phyloP scores from a whole-genome alignment of 2,113 vertebrate genomes.

The Eretmochelys imbricata region DNA sequence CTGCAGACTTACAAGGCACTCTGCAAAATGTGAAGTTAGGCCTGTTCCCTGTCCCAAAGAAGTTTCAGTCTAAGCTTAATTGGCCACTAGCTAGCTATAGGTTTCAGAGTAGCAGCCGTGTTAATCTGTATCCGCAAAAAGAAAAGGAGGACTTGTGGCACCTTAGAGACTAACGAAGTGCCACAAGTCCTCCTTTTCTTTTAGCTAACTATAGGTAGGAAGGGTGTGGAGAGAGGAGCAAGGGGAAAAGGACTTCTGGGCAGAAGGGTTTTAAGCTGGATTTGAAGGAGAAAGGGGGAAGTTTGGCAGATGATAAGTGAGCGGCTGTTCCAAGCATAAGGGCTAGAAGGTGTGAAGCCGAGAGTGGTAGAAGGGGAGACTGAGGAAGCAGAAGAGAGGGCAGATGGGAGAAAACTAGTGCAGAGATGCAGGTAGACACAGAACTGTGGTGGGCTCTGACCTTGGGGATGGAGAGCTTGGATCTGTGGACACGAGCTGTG shows the following conservation, averaged over 20 bases:
- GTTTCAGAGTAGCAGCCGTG: background rate
- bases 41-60: background rate
- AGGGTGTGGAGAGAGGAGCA: background rate
- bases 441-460: rapidly evolving
- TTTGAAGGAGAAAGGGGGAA: background rate
- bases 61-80: too few species aligned
- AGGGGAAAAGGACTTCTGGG: background rate
- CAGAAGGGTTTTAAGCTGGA: background rate
- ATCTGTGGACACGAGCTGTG: rapidly evolving
- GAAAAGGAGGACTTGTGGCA: too few species aligned
- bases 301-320: rapidly evolving
- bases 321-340: rapidly evolving
- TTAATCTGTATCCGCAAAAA: too few species aligned
- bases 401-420: background rate
- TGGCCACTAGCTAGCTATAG: background rate
- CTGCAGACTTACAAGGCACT: rapidly evolving
- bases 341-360: background rate
- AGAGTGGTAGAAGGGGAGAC: background rate
- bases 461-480: rapidly evolving
- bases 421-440: background rate
- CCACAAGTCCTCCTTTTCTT: too few species aligned
- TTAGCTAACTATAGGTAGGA: background rate
- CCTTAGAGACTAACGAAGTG: too few species aligned
- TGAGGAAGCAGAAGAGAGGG: background rate
- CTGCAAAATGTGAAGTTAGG: background rate